Evolutionary conservation across 2,888 invertebrate species (phyloP), one percentile per base, ranked within the genome.

Genomic region (Tipula unca): DNA sequence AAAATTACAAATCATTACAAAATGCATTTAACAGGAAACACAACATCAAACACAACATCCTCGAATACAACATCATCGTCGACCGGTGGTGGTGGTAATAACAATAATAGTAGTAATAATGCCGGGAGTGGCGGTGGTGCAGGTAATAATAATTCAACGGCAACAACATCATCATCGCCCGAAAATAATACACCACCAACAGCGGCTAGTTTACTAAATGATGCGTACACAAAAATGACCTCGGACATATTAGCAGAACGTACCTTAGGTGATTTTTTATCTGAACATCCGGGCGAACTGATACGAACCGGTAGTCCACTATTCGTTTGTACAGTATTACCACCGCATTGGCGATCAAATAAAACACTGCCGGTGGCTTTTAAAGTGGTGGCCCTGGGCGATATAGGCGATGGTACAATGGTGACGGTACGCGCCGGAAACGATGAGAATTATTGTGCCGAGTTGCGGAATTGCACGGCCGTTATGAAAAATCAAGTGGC

Each of bases 401-500:
- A 98, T 88, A 95, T 99, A 25, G 95, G 96, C 88, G 99, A 99
- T 90, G 99, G 99, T 0, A 99, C 99, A 42, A 93, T 97, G 91
- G 99, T 99, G 87, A 97, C 97, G 8, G 97, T 99, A 54, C 92
- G 96, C 82, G 99, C 99, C 20, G 99, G 99, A 25, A 99, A 99
- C 91, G 99, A 99, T 89, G 99, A 99, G 92, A 99, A 99, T 92
- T 98, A 95, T 90, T 98, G 97, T 90, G 99, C 98, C 69, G 99
- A 99, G 91, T 91, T 99, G 88, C 92, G 98, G 89, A 99, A 99
- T 92, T 96, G 96, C 88, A 96, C 97, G 85, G 98, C 99, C 39
- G 95, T 98, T 89, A 98, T 99, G 96, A 98, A 98, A 93, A 98
- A 98, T 91, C 98, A 98, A 91, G 97, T 99, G 88, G 99, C 99